Evolutionary conservation across 2,113 vertebrate genomes (phyloP).

Genomic region (Psittacus erithacus): DNA sequence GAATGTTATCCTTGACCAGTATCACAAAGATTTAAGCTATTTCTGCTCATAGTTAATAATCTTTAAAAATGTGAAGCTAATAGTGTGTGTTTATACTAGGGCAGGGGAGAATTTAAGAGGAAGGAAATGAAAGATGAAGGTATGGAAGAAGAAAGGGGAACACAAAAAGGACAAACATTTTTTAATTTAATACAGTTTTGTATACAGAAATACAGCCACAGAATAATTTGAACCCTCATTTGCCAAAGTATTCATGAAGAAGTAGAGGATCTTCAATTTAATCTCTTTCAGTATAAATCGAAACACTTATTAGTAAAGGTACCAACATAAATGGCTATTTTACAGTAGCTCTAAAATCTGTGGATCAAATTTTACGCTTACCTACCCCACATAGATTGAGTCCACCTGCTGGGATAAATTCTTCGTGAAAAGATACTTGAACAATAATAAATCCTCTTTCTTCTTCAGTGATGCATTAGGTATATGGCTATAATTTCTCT

Average conservation of each 20-base stretch:
- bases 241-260: conserved; percentile 3
- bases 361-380: conserved; percentile 49
- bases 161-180: not conserved
- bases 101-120: not conserved
- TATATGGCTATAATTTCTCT: conserved; percentile 76
- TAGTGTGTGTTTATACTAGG: not conserved
- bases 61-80: conserved; percentile 23
- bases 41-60: conserved; percentile 28
- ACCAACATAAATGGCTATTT: conserved; percentile 38
- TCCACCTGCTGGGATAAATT: conserved; percentile 71
- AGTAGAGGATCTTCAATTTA: conserved; percentile 30
- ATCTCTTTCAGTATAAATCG: conserved; percentile 18
- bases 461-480: conserved; percentile 67
- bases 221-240: conserved; percentile 16
- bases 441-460: conserved; percentile 75
- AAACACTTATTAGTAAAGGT: conserved; percentile 33
- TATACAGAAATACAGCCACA: conserved; percentile 2
- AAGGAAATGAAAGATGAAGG: not conserved
- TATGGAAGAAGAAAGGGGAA: not conserved
- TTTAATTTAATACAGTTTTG: not conserved
- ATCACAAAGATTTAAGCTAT: conserved; percentile 11
- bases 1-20: conserved; percentile 54
- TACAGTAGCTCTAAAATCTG: conserved; percentile 41
- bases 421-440: conserved; percentile 62
- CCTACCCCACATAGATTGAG: conserved; percentile 47